Evolutionary conservation across 1,140 invertebrate species (phyloP), one percentile per base, ranked within the genome.

Genomic region (Drosophila paulistorum): DNA sequence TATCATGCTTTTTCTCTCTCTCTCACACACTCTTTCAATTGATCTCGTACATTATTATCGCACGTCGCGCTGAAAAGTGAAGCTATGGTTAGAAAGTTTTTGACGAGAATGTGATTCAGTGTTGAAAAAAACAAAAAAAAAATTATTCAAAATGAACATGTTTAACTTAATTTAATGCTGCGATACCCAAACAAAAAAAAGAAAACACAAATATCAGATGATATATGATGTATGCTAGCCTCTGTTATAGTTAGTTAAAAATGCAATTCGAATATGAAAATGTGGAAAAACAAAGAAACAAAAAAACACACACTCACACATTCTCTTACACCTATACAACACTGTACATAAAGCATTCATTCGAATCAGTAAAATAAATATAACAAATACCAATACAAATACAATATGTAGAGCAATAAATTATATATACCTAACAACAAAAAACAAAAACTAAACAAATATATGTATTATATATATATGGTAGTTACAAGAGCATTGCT

Each of bases 231-330:
- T 76, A 84, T 84, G 65, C 73, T 80, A 85, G 67, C 59, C 74
- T 70, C 82, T 71, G 82, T 87, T 86, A 87, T 87, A 86, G 82
- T 79, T 86, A 86, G 83, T 79, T 62, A 78, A 78, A 85, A 70
- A 77, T 77, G 51, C 17, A 51, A 51, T 51, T 74, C 70, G 63
- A 72, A 61, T 62, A 62, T 33, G 37, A 35, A 59, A 62, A 59
- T 35, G 41, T 51, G 55, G 17, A 51, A 51, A 51, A 51, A 65
- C 35, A 10, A 11, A 37, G 0, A 37, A 30, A 37, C 35, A 55
- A 45, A 33, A 45, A 66, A 17, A 54, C 17, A 33, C 37, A 64
- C 42, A 26, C n/a, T 42, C 45, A 58, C 41, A 68, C 54, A 67
- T 13, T 4, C 9, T 37, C 3, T 37, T 55, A 65, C 60, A 62